phyloP scores from a whole-genome alignment of 2,888 invertebrate genomes.

The Ornithoptera alexandrae region DNA sequence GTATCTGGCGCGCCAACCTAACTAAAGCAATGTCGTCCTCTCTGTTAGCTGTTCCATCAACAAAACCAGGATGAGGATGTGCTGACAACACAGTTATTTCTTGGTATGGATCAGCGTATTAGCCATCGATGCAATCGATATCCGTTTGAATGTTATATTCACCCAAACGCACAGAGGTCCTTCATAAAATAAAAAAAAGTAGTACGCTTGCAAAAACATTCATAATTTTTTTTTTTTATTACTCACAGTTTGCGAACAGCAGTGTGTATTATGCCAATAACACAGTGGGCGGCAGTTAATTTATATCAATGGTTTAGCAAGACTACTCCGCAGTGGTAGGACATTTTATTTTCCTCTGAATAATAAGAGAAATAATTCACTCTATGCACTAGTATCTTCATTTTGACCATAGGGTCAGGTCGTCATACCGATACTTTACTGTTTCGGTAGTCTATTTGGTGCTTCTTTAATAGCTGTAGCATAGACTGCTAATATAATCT shows the following conservation, averaged over 20 bases:
- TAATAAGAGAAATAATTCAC: not conserved
- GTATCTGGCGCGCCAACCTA: constrained; percentile 66
- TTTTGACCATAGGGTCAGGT: too few species aligned
- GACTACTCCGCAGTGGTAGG: constrained; percentile 82
- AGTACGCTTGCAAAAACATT: too few species aligned
- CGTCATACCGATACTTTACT: too few species aligned
- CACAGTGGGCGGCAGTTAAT: constrained; percentile 83
- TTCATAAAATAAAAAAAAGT: constrained; percentile 39
- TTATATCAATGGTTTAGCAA: constrained; percentile 80
- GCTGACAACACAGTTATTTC: constrained; percentile 82
- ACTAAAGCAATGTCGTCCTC: constrained; percentile 81
- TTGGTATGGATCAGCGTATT: constrained; percentile 83
- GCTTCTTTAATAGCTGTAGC: too few species aligned
- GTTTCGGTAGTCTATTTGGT: too few species aligned
- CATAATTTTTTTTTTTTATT: not conserved
- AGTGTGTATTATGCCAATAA: constrained; percentile 68
- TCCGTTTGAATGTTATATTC: constrained; percentile 83
- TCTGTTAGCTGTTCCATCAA: constrained; percentile 70
- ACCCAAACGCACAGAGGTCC: constrained; percentile 80
- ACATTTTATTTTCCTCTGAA: constrained; percentile 37
- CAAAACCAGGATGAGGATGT: constrained; percentile 82
- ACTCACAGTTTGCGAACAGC: constrained; percentile 80
- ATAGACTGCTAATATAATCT: too few species aligned
- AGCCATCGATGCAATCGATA: constrained; percentile 78
- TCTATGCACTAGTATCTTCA: not conserved